Conservation (phyloP, 2,888 invertebrate species). For the Callyntrura sp. region DNA sequence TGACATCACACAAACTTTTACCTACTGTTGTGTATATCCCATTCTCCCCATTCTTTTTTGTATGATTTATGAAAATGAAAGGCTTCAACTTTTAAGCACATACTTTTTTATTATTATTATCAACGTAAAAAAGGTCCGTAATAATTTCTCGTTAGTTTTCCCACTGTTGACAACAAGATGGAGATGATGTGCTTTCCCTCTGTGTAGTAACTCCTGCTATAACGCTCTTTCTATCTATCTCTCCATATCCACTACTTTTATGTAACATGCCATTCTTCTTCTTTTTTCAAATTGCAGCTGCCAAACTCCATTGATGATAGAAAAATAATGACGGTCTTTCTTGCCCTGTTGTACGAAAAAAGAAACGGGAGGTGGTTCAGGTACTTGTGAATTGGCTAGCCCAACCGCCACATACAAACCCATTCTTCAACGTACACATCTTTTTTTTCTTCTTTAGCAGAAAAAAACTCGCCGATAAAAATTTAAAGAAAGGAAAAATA, state of each 20-base stretch:
- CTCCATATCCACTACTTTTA: not conserved
- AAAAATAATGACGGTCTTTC: conserved; percentile 59
- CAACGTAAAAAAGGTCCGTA: conserved; percentile 8
- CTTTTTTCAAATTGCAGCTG: conserved; percentile 59
- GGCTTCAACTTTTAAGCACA: conserved; percentile 2
- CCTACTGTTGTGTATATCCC: not conserved
- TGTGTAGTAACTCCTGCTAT: not conserved
- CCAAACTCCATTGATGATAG: conserved; percentile 49
- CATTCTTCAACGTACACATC: not conserved
- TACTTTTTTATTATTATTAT: not conserved
- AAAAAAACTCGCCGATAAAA: conserved; percentile 8
- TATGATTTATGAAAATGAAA: conserved; percentile 63
- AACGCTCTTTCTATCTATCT: not conserved
- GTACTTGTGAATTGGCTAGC: conserved; percentile 36
- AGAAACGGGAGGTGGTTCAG: conserved; percentile 33
- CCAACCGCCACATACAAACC: not conserved
- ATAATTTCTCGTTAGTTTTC: conserved; percentile 63
- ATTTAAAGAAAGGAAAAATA: conserved; percentile 41
- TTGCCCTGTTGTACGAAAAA: not conserved
- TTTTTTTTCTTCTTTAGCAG: not conserved
- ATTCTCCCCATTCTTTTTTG: conserved; percentile 4
- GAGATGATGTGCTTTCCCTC: conserved; percentile 1
- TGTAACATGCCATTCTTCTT: conserved; percentile 13
- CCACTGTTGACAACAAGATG: conserved; percentile 41
- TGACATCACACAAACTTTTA: too few species aligned